phyloP scores from a whole-genome alignment of 2,113 vertebrate species.

The Chitala chitala region DNA sequence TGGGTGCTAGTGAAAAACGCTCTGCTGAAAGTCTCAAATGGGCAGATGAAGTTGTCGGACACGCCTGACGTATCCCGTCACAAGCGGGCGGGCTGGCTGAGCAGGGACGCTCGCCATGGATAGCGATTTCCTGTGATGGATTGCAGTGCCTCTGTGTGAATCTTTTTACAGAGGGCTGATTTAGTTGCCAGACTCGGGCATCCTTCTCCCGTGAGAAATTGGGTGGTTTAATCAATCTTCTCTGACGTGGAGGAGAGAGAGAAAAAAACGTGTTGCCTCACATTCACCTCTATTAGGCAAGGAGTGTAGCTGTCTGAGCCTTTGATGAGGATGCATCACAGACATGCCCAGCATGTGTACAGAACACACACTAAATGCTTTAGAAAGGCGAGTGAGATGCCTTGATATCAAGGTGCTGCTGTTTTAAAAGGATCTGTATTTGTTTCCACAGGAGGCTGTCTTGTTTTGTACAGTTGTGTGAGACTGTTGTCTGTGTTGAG shows the following conservation, averaged over 20 bases:
- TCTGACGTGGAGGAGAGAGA: slow-evolving; percentile 32
- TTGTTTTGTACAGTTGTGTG: too few species aligned
- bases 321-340: too few species aligned
- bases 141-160: slow-evolving; percentile 44
- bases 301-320: neutral
- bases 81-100: too few species aligned
- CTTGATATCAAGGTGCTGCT: too few species aligned
- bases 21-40: neutral
- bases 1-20: neutral
- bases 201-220: slow-evolving; percentile 45
- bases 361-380: too few species aligned
- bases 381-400: too few species aligned
- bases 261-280: slow-evolving; percentile 27
- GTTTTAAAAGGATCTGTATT: too few species aligned
- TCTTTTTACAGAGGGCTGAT: slow-evolving; percentile 47
- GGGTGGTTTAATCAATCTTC: slow-evolving; percentile 53
- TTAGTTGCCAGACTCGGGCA: slow-evolving; percentile 46
- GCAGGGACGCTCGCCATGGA: neutral
- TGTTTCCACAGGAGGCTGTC: too few species aligned
- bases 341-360: too few species aligned
- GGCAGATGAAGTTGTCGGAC: slow-evolving; percentile 13
- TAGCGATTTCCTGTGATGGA: slow-evolving; percentile 38
- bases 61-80: neutral
- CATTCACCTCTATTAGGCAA: slow-evolving; percentile 29
- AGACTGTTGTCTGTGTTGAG: too few species aligned